These are phyloP conservation scores for Brachyptera risi DNA, from an alignment of 2,888 invertebrate species.

Conservation along the genomic window DNA sequence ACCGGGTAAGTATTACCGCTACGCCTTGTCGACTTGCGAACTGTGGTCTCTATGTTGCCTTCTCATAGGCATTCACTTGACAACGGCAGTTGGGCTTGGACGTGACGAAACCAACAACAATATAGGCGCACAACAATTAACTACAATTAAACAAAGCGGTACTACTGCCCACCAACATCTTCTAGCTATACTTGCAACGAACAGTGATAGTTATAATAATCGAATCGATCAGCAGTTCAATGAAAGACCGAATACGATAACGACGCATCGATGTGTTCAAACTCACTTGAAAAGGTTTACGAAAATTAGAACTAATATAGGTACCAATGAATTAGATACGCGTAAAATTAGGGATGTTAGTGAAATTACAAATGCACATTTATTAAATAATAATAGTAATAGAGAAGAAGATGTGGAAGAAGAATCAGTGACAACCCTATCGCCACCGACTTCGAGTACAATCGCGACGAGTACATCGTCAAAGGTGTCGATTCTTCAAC, in stretches of 20 bases:
- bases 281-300: background rate
- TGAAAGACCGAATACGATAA: background rate
- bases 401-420: no score
- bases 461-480: background rate
- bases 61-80: background rate
- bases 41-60: background rate
- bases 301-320: background rate
- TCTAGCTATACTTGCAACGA: background rate
- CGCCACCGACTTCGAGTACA: background rate
- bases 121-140: background rate
- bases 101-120: background rate
- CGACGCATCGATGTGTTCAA: background rate
- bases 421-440: no score
- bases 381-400: no score
- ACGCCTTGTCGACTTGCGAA: background rate
- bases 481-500: background rate
- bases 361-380: background rate
- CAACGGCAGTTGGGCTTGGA: background rate
- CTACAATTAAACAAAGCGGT: background rate
- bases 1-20: background rate
- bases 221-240: background rate
- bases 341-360: background rate
- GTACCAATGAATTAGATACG: background rate
- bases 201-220: background rate
- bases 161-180: background rate